A percentile compares a stretch with the other conserved stretches of the same genome.
phyloP scores from a whole-genome alignment of 2,113 vertebrate genomes.

The Varanus salvator region DNA sequence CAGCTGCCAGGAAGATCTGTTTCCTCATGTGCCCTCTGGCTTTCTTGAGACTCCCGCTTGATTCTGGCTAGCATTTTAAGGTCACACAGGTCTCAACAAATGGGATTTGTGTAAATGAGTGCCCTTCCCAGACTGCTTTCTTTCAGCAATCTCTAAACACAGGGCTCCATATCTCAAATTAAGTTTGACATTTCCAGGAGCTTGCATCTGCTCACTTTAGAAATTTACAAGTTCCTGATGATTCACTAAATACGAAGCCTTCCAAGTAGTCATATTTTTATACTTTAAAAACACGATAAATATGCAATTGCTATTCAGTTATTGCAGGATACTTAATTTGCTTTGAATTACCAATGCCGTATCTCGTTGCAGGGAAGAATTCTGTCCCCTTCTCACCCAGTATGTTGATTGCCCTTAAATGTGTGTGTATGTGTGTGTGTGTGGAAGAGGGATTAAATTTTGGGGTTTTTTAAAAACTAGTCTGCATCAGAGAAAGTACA shows the following conservation, averaged over 20 bases:
- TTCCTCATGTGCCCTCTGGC: background rate
- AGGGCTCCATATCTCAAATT: slow-evolving; percentile 8
- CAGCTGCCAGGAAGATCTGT: slow-evolving; percentile 15
- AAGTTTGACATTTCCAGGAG: slow-evolving; percentile 16
- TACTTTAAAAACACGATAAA: background rate
- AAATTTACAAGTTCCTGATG: slow-evolving; percentile 11
- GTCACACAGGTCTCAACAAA: slow-evolving; percentile 10
- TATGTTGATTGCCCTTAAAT: too few species aligned
- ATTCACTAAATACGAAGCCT: background rate
- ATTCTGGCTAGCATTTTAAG: background rate
- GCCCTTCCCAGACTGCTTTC: background rate
- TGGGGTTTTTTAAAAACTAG: background rate
- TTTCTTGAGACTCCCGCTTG: background rate
- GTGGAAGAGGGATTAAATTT: too few species aligned
- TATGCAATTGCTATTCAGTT: background rate
- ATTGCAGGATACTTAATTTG: background rate
- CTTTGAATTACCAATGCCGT: too few species aligned
- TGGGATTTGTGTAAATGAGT: slow-evolving; percentile 22
- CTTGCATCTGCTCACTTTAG: slow-evolving; percentile 25
- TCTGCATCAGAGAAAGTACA: background rate
- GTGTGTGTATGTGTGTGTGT: too few species aligned
- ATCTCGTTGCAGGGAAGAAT: too few species aligned
- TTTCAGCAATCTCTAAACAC: background rate
- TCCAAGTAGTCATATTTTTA: background rate
- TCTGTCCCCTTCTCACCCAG: too few species aligned